Conservation (phyloP, 2,113 vertebrate genomes). For the Phalacrocorax pelagicus region DNA sequence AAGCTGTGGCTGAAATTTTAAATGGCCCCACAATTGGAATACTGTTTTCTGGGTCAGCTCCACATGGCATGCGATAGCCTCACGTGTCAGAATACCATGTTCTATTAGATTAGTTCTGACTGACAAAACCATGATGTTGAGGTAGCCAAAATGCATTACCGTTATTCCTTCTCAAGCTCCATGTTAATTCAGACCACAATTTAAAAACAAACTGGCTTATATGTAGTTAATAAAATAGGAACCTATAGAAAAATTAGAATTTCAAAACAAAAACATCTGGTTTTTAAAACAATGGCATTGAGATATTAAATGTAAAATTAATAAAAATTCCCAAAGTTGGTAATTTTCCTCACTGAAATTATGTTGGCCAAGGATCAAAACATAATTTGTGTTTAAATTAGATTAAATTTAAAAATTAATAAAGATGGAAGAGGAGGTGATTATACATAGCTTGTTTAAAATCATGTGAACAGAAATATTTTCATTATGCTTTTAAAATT, state of each 20-base stretch:
- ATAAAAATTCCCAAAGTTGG: background rate
- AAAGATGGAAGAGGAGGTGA: background rate
- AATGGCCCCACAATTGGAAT: background rate
- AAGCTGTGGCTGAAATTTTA: constrained; percentile 1
- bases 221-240: background rate
- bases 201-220: background rate
- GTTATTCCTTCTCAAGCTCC: background rate
- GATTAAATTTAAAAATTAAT: background rate
- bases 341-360: background rate
- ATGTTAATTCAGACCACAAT: background rate
- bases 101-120: background rate
- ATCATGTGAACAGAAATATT: background rate
- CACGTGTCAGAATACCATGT: background rate
- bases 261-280: background rate
- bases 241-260: background rate
- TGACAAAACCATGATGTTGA: background rate
- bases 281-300: background rate
- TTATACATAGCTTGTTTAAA: background rate
- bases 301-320: background rate
- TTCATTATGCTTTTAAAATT: background rate
- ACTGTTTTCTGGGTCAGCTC: background rate
- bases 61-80: background rate
- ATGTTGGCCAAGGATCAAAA: background rate
- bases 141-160: background rate
- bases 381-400: background rate